Conservation (phyloP, 2,113 vertebrate species). For the Danionella cerebrum region DNA sequence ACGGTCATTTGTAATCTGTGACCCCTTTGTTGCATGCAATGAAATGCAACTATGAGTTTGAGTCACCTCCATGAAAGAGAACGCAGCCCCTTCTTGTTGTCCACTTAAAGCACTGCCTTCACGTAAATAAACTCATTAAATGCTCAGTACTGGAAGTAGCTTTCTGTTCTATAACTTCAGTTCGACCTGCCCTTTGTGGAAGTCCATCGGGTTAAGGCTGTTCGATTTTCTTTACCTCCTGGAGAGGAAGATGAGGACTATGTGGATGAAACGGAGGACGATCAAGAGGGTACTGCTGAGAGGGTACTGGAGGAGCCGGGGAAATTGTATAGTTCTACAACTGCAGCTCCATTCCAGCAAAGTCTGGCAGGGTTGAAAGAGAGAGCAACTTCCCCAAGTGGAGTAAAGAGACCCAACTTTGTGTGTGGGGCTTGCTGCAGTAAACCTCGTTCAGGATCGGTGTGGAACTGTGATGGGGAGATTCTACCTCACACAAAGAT, state of each 20-base stretch:
- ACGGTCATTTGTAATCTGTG: too few species aligned
- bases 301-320: slow-evolving; percentile 23
- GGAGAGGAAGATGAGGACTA: slow-evolving; percentile 28
- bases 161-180: slow-evolving; percentile 46
- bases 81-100: too few species aligned
- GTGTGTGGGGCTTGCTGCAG: slow-evolving; percentile 55
- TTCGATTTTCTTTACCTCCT: slow-evolving; percentile 56
- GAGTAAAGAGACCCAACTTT: slow-evolving; percentile 33
- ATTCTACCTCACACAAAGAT: slow-evolving; percentile 59
- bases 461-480: slow-evolving; percentile 77
- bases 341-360: slow-evolving; percentile 45
- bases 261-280: neutral
- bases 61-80: too few species aligned
- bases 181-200: slow-evolving; percentile 77
- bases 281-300: neutral
- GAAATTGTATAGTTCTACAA: neutral
- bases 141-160: too few species aligned
- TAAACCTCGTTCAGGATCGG: slow-evolving; percentile 48
- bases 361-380: slow-evolving; percentile 30
- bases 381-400: slow-evolving; percentile 20
- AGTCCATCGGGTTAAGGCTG: slow-evolving; percentile 69
- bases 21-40: too few species aligned
- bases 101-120: too few species aligned
- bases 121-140: neutral
- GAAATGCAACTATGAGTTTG: too few species aligned